Base-by-base conservation (phyloP, 2,113 vertebrate species). In the Sapayoa aenigma region DNA sequence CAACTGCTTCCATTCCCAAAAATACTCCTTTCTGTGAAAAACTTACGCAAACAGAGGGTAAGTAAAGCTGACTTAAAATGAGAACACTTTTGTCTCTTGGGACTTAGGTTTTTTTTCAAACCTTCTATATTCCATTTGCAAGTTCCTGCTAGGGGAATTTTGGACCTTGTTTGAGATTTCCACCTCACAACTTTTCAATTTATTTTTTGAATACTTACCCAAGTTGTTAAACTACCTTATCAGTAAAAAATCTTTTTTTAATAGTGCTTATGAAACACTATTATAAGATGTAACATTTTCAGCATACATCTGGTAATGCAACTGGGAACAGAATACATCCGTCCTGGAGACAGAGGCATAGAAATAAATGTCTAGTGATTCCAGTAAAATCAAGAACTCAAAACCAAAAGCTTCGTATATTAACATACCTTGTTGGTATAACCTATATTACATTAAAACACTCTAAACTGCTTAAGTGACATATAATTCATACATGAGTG, bases 141-240 rank as follows among this genome's bases (percentile, higher is more conserved):
- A 63, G 39, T 33, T 92, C 67, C 87, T 94, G 87, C 94, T 89
- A 87, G 35, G 95, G 87, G 78, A 81, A 84, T 66, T 93, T 52
- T 84, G 74, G 87, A 85, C 39, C 42, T 73, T 49, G 53, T 93
- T 30, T 72, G 58, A 87, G 94, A 97, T 84, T 95, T 94, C 87
- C 84, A 82, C 62, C 39, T 53, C 60, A 37, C 5, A 28, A 25
- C 46, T 88, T 94, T 86, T 94, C 71, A 91, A 68, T n/a, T 87
- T 74, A 69, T 87, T 93, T 94, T 92, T 93, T 72, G 79, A 95
- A 27, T 94, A 91, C 91, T 89, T 84, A 60, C 65, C 31, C 53
- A 83, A 77, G 52, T n/a, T 85, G 63, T 93, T 94, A 95, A 92
- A 81, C 74, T 96, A 95, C 89, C 71, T 97, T 95, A 96, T 80